Conservation (phyloP, 2,797 vertebrate genomes). For the Channallabes apus region DNA sequence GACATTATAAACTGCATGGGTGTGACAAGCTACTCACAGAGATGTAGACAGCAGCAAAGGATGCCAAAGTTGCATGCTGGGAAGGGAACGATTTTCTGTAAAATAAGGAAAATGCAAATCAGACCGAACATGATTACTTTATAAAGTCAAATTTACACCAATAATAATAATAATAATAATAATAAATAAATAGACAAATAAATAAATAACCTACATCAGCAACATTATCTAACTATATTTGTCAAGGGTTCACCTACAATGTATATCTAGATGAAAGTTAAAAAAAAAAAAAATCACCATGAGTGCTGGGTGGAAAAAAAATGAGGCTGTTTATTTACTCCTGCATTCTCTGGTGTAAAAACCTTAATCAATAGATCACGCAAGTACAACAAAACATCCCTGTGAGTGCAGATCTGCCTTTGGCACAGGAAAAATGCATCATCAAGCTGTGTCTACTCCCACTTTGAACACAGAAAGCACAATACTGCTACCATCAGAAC, state of each 20-base stretch:
- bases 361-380: neutral
- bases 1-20: conserved; percentile 11
- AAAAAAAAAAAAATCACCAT: neutral
- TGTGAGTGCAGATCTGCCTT: neutral
- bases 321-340: neutral
- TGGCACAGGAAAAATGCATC: neutral
- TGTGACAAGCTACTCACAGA: conserved; percentile 84
- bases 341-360: neutral
- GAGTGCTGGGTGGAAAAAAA: neutral
- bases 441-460: neutral
- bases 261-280: neutral
- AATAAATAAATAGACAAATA: no score
- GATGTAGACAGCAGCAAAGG: conserved; percentile 95
- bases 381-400: neutral
- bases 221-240: neutral
- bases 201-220: neutral
- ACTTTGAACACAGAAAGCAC: neutral
- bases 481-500: neutral
- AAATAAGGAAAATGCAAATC: conserved; percentile 57
- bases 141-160: no score
- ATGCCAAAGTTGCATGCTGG: conserved; percentile 94
- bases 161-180: neutral
- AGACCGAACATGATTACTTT: conserved; percentile 8
- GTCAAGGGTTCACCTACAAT: neutral
- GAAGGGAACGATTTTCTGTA: conserved; percentile 97